Conservation (phyloP, 1,140 invertebrate genomes). For the Protaetia brevitarsis region DNA sequence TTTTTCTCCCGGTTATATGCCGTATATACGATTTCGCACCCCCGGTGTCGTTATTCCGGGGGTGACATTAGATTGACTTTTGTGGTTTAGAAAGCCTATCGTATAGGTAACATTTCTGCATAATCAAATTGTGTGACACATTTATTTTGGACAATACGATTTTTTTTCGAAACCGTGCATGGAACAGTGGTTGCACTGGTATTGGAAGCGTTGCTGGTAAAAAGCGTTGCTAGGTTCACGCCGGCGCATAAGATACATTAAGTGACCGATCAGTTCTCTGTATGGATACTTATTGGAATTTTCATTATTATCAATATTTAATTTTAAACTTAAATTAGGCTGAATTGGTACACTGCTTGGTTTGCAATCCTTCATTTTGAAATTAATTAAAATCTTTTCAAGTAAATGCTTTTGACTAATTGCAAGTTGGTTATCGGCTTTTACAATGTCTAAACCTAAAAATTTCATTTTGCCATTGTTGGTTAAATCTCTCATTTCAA, state of each 20-base stretch:
- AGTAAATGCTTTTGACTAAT: neutral
- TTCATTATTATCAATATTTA: neutral
- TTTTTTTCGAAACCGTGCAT: no score
- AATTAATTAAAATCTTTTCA: neutral
- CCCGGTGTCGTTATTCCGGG: no score
- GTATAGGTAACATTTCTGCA: no score
- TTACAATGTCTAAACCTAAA: neutral
- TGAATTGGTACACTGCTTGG: neutral
- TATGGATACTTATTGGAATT: neutral
- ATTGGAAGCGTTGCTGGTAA: no score
- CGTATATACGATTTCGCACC: no score
- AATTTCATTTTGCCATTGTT: constrained; percentile 24
- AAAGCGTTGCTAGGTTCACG: no score
- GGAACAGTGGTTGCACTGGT: no score
- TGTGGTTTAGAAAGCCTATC: no score
- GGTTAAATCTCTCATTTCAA: neutral
- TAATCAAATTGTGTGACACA: no score
- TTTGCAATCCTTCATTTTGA: neutral
- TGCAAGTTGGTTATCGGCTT: neutral
- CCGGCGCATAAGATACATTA: neutral
- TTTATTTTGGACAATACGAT: no score
- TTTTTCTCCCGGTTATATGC: no score
- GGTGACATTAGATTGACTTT: no score
- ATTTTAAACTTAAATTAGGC: neutral
- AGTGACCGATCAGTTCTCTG: neutral